Conservation (phyloP, 37 sponge, comb jelly and placozoan species). For the Tethya wilhelma region DNA sequence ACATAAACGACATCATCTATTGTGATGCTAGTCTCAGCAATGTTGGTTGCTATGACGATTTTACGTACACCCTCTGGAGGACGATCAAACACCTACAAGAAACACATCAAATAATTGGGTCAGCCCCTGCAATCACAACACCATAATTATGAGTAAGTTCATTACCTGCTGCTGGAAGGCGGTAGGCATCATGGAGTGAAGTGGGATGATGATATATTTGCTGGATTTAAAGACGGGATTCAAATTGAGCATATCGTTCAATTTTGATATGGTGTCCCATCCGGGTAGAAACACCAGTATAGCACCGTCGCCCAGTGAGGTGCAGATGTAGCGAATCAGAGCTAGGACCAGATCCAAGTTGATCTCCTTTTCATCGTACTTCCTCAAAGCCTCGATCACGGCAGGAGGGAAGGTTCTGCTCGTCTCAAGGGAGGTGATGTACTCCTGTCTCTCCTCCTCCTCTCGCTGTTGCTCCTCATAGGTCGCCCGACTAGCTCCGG, state of each 20-base stretch:
- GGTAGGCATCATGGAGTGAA: slow-evolving; percentile 85
- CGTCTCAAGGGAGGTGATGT: slow-evolving; percentile 32
- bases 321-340: slow-evolving; percentile 50
- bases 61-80: slow-evolving; percentile 81
- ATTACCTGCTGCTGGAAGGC: slow-evolving; percentile 58
- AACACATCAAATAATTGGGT: neutral
- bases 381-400: slow-evolving; percentile 37
- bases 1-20: slow-evolving; percentile 94
- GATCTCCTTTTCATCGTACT: slow-evolving; percentile 36
- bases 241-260: slow-evolving; percentile 58
- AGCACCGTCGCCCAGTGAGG: slow-evolving; percentile 54
- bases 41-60: slow-evolving; percentile 85
- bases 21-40: slow-evolving; percentile 93
- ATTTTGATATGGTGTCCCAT: slow-evolving; percentile 75
- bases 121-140: neutral
- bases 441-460: slow-evolving; percentile 17
- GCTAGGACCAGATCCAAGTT: slow-evolving; percentile 43
- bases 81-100: slow-evolving; percentile 75
- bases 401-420: slow-evolving; percentile 20
- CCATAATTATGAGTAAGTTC: neutral
- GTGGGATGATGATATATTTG: slow-evolving; percentile 73
- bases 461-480: slow-evolving; percentile 25
- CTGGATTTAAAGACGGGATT: slow-evolving; percentile 56
- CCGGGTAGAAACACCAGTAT: slow-evolving; percentile 75
- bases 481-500: slow-evolving; percentile 17